Evolutionary conservation across 2,888 invertebrate species (phyloP), one percentile per base, ranked within the genome.

Genomic region (Aethes cnicana): DNA sequence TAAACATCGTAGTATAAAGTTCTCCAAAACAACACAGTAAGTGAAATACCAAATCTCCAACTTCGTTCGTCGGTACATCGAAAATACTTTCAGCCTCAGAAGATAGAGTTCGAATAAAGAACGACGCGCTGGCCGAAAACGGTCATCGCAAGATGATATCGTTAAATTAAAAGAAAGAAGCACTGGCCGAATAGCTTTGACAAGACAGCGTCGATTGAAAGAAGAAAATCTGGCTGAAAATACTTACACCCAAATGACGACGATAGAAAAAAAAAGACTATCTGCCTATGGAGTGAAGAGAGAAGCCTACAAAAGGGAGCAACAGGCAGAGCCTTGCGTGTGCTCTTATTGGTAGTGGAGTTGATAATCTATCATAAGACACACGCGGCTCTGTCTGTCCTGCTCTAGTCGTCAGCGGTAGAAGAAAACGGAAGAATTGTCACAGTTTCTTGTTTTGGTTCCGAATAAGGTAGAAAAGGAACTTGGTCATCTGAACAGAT

Each of bases 341-440:
- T 89, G 89, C 69, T 89, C 89, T 89, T 89, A 89, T 89, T 81
- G 89, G 89, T 89, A 89, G 89, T 88, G 88, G 80, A 84, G 76
- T 72, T 77, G 73, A 74, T 76, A 84, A 87, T 84, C 89, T 89
- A 89, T 89, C 89, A 89, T 89, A 89, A 89, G 89, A 89, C 89
- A 89, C 89, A 89, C 89, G 89, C 89, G 89, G 89, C 89, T 89
- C 89, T 89, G 53, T 59, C 71, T 74, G 72, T 14, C 68, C 67
- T 72, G 47, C 43, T 56, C 59, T 7, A 23, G 43, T 36, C 54
- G 33, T 12, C 49, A n/a, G 12, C 14, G 11, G 35, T 28, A 14
- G 35, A 25, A 43, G 56, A 59, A 54, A 26, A 56, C 2, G 7
- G 41, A 46, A 6, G 18, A 23, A 33, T 37, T 11, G 8, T 4